Evolutionary conservation across 2,113 vertebrate species (phyloP).

Genomic region (Leucosticte australis): DNA sequence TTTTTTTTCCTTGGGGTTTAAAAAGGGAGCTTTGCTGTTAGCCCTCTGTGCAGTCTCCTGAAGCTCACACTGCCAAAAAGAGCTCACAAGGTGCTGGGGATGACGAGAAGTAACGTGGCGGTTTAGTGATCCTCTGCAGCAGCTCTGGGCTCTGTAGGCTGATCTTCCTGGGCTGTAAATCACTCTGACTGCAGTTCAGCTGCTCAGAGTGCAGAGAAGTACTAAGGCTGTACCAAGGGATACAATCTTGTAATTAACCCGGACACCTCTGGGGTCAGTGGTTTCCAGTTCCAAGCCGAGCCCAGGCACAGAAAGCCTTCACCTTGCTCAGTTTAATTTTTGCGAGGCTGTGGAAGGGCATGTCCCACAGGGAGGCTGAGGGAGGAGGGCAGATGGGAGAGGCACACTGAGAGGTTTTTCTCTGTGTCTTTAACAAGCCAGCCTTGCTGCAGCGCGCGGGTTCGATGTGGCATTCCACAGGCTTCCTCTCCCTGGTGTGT

Average conservation of each 20-base stretch:
- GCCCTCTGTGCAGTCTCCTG: not conserved
- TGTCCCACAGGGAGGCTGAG: not conserved
- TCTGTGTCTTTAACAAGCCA: conserved; percentile 55
- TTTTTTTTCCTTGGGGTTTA: conserved; percentile 20
- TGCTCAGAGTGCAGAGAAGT: not conserved
- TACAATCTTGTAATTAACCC: not conserved
- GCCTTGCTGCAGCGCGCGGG: conserved; percentile 13
- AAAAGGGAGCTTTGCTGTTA: not conserved
- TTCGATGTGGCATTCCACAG: conserved; percentile 58
- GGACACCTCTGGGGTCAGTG: not conserved
- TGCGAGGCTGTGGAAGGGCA: not conserved
- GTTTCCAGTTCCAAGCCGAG: not conserved
- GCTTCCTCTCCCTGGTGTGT: not conserved
- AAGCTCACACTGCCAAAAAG: not conserved
- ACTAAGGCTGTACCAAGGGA: not conserved
- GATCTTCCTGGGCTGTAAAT: not conserved
- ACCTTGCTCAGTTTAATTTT: not conserved
- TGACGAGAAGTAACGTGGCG: not conserved
- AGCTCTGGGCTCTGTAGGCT: not conserved
- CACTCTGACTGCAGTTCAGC: not conserved
- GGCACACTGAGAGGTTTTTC: not conserved
- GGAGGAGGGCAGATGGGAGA: not conserved
- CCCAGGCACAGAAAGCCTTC: not conserved
- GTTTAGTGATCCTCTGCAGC: not conserved
- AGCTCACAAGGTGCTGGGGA: not conserved